These are phyloP conservation scores for Ichneumon xanthorius DNA, from an alignment of 2,888 invertebrate genomes.

Conservation along the genomic window DNA sequence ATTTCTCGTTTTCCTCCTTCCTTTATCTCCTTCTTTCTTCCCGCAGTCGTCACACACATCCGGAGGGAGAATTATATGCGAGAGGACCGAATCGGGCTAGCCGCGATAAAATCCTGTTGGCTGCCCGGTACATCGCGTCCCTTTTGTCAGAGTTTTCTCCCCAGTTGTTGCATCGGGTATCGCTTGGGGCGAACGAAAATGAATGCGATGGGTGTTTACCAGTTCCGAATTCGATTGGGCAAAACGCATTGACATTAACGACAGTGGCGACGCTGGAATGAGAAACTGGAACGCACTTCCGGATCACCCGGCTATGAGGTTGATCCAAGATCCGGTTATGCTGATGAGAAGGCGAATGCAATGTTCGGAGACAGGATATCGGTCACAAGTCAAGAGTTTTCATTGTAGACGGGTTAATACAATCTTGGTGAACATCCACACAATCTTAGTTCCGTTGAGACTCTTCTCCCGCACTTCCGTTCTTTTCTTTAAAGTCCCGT, in stretches of 20 bases:
- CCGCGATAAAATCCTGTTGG: constrained; percentile 54
- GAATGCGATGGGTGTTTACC: neutral
- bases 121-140: neutral
- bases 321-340: neutral
- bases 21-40: neutral
- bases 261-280: neutral
- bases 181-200: neutral
- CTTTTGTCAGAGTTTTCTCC: constrained; percentile 1
- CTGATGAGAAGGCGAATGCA: neutral
- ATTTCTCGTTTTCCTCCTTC: constrained; percentile 26
- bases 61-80: constrained; percentile 4
- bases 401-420: constrained; percentile 69
- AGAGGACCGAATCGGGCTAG: constrained; percentile 10
- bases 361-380: neutral
- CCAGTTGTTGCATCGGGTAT: constrained; percentile 5
- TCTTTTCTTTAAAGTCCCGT: constrained; percentile 41
- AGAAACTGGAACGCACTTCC: neutral
- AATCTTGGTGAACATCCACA: constrained; percentile 76
- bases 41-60: constrained; percentile 44
- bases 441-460: constrained; percentile 78
- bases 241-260: neutral
- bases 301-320: neutral
- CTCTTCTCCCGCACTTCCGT: constrained; percentile 64
- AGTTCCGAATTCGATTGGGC: neutral
- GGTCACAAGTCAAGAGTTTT: constrained; percentile 71